These are phyloP conservation scores for Nothobranchius kuhntae DNA, from an alignment of 2,113 vertebrate genomes.

Conservation along the genomic window DNA sequence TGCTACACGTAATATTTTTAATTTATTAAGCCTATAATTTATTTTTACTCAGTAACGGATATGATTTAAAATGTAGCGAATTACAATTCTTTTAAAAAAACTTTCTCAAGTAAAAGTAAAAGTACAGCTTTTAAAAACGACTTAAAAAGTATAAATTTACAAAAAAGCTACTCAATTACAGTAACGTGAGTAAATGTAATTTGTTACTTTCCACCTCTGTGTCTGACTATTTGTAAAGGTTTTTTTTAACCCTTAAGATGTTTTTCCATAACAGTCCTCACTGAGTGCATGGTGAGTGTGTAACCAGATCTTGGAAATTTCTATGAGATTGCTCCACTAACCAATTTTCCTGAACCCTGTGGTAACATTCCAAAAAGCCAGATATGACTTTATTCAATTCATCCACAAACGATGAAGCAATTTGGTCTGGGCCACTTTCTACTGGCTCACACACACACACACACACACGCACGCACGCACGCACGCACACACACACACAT, in stretches of 20 bases:
- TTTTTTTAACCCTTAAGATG: conserved; percentile 20
- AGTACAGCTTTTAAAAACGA: too few relatives aligned
- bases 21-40: too few relatives aligned
- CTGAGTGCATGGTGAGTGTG: conserved; percentile 60
- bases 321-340: conserved; percentile 68
- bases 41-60: too few relatives aligned
- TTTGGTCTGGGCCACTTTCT: conserved; percentile 69
- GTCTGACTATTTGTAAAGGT: conserved; percentile 18
- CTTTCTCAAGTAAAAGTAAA: too few relatives aligned
- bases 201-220: too few relatives aligned
- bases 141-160: too few relatives aligned
- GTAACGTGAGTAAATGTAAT: too few relatives aligned
- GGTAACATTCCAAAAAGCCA: conserved; percentile 77
- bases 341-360: conserved; percentile 72
- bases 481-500: conserved; percentile 24
- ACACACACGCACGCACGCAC: conserved; percentile 10
- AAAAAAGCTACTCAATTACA: too few relatives aligned
- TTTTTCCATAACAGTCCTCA: conserved; percentile 45
- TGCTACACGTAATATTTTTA: too few relatives aligned
- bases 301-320: conserved; percentile 74
- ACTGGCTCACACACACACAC: conserved; percentile 53
- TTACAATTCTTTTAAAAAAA: too few relatives aligned
- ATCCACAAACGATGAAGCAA: conserved; percentile 74
- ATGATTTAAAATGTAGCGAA: too few relatives aligned
- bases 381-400: conserved; percentile 78